Evolutionary conservation across 2,797 vertebrate genomes (phyloP).

Genomic region (Tamandua tetradactyla): DNA sequence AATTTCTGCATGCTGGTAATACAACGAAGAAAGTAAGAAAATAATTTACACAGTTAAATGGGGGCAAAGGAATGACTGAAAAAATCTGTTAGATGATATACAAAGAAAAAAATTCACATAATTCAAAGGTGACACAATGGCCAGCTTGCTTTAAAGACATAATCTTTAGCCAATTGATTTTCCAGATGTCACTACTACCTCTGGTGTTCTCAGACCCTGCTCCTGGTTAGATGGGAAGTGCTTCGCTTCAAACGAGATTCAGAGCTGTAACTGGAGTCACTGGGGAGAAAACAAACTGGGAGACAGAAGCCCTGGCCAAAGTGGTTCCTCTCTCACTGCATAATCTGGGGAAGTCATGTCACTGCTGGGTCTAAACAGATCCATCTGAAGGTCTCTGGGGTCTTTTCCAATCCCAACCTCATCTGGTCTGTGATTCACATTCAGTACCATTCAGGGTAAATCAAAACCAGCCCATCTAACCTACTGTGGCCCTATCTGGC

Average conservation of each 20-base stretch:
- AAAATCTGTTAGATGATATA: not conserved
- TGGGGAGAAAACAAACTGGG: not conserved
- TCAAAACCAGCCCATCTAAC: not conserved
- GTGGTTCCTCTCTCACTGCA: not conserved
- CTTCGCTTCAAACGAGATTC: not conserved
- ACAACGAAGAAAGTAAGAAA: not conserved
- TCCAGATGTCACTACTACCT: not conserved
- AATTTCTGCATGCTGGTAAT: not conserved
- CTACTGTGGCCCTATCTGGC: not conserved
- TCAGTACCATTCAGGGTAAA: not conserved
- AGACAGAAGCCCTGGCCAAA: not conserved
- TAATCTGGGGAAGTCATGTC: not conserved
- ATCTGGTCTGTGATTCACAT: not conserved
- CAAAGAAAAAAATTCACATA: not conserved
- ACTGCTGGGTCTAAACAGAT: not conserved
- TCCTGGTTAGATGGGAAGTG: not conserved
- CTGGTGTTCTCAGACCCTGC: not conserved
- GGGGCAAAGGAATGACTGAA: not conserved
- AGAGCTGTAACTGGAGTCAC: not conserved
- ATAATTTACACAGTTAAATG: not conserved
- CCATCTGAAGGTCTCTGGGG: not conserved
- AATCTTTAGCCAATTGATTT: not conserved
- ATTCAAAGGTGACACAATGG: not conserved
- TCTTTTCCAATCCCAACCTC: not conserved
- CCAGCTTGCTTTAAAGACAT: conserved; percentile 1